These are phyloP conservation scores for Phengaris arion DNA, from an alignment of 2,888 invertebrate genomes.

Conservation along the genomic window DNA sequence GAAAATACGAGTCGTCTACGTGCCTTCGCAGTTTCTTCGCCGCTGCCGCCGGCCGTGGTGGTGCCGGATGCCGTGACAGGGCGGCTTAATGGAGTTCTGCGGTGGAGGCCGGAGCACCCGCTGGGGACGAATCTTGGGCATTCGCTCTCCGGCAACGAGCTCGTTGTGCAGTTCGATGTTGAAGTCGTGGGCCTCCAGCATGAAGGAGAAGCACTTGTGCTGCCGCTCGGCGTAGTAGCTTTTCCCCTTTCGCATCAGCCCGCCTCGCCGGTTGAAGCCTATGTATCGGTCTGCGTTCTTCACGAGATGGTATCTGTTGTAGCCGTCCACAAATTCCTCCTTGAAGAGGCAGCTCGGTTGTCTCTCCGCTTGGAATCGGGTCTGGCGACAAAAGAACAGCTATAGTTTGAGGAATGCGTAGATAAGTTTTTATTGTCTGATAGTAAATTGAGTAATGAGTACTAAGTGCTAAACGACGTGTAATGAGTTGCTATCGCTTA, in stretches of 20 bases:
- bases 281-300: conserved; percentile 80
- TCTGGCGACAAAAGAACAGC: conserved; percentile 53
- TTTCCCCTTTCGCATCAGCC: conserved; percentile 74
- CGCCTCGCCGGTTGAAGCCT: conserved; percentile 82
- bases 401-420: background rate
- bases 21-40: conserved; percentile 73
- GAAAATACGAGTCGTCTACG: conserved; percentile 57
- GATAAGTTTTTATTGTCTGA: background rate
- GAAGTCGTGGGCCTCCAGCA: conserved; percentile 81
- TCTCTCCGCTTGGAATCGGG: conserved; percentile 79
- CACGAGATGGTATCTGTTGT: conserved; percentile 82
- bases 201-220: conserved; percentile 81
- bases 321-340: conserved; percentile 82
- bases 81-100: conserved; percentile 65
- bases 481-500: conserved; percentile 10
- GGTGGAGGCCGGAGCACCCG: conserved; percentile 62
- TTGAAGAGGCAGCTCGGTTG: conserved; percentile 82
- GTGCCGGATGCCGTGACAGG: conserved; percentile 69
- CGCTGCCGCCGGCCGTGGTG: conserved; percentile 69
- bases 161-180: conserved; percentile 82
- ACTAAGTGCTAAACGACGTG: background rate
- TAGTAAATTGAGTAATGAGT: conserved; percentile 13
- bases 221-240: conserved; percentile 62
- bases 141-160: conserved; percentile 69
- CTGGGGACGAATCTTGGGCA: conserved; percentile 67